Evolutionary conservation across 2,113 vertebrate genomes (phyloP).

Genomic region (Hydrochoerus hydrochaeris): DNA sequence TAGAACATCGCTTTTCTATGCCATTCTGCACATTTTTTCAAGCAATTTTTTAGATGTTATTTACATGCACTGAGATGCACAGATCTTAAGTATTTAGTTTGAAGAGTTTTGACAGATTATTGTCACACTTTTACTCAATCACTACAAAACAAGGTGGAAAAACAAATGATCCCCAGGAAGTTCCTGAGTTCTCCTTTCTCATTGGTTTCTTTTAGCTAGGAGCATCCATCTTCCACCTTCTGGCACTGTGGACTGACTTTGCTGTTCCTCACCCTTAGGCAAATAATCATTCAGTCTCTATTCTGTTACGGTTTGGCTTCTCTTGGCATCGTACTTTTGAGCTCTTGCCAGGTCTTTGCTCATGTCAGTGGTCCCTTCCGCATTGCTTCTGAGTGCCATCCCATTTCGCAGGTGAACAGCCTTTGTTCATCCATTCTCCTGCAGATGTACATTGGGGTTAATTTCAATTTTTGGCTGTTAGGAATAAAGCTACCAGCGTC

Average conservation of each 20-base stretch:
- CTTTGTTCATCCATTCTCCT: accelerated
- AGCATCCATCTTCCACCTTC: accelerated
- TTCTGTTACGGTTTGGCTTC: neutral
- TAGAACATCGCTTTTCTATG: neutral
- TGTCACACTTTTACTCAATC: neutral
- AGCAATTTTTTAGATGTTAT: neutral
- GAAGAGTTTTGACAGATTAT: neutral
- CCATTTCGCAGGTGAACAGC: accelerated
- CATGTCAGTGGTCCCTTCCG: accelerated
- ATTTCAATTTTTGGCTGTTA: neutral
- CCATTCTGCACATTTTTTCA: neutral
- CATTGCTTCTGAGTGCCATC: accelerated
- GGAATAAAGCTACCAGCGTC: accelerated
- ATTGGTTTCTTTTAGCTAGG: neutral
- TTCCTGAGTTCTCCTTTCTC: neutral
- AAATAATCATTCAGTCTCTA: accelerated
- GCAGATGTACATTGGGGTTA: accelerated
- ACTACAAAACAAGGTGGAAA: neutral
- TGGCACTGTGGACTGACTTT: accelerated
- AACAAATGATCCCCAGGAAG: neutral
- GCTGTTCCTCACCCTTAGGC: neutral
- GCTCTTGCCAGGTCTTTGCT: accelerated
- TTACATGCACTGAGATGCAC: neutral
- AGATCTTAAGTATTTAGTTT: neutral
- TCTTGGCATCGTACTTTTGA: accelerated